phyloP scores from a whole-genome alignment of 2,888 invertebrate species.

The Ypsolopha scabrella region DNA sequence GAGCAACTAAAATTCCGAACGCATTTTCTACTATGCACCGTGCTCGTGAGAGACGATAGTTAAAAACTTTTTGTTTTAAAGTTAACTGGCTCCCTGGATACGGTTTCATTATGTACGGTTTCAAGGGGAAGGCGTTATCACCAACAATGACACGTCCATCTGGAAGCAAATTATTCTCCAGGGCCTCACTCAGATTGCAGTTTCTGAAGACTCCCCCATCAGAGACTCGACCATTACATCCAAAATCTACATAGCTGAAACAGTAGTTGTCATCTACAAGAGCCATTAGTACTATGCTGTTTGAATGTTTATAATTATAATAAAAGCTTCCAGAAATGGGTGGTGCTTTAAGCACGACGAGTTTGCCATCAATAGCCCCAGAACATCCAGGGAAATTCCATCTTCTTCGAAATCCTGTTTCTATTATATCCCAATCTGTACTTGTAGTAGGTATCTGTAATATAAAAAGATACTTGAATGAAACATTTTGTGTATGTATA shows the following conservation, averaged over 20 bases:
- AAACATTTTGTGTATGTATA: not conserved
- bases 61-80: slow-evolving; percentile 10
- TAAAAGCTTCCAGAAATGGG: not conserved
- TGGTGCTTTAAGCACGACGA: slow-evolving; percentile 1
- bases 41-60: slow-evolving; percentile 11
- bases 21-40: slow-evolving; percentile 7
- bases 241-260: not conserved
- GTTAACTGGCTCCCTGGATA: slow-evolving; percentile 2
- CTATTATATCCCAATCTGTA: not conserved
- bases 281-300: not conserved
- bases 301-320: slow-evolving; percentile 1
- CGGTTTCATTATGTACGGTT: slow-evolving; percentile 6
- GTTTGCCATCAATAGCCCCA: slow-evolving; percentile 1
- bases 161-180: slow-evolving; percentile 4
- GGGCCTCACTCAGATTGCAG: not conserved
- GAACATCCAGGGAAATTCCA: slow-evolving; percentile 1
- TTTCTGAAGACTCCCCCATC: slow-evolving; percentile 5
- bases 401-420: not conserved
- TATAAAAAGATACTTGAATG: not conserved
- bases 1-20: too few species aligned
- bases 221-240: slow-evolving; percentile 6
- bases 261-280: not conserved
- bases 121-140: slow-evolving; percentile 12
- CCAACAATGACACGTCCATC: slow-evolving; percentile 8
- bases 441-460: not conserved